Evolutionary conservation across 1,140 invertebrate genomes (phyloP).

Genomic region (Drosophila mojavensis): DNA sequence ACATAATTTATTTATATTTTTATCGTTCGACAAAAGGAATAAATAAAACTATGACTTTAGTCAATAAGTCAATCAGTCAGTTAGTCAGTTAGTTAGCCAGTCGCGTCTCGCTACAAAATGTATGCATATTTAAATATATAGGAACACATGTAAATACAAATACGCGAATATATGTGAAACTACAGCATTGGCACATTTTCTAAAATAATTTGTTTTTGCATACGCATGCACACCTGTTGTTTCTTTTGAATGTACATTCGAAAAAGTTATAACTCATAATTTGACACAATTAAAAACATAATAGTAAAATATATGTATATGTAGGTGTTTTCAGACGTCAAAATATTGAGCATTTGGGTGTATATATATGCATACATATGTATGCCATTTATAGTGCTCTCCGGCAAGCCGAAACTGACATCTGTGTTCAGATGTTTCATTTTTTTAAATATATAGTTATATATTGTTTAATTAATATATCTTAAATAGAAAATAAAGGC

Average conservation of each 20-base stretch:
- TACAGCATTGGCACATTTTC: slow-evolving; percentile 59
- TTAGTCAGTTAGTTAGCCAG: no score
- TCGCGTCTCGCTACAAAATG: no score
- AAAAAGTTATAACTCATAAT: not conserved
- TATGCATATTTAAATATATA: no score
- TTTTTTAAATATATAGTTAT: not conserved
- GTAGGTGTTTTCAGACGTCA: not conserved
- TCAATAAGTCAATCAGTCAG: no score
- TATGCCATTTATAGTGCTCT: not conserved
- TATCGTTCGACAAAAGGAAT: no score
- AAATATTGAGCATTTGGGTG: not conserved
- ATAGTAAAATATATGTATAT: not conserved
- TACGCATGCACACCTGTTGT: not conserved
- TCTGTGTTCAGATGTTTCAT: not conserved
- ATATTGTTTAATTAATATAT: slow-evolving; percentile 16
- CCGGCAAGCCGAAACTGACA: slow-evolving; percentile 4
- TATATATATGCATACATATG: slow-evolving; percentile 2
- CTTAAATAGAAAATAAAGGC: slow-evolving; percentile 77
- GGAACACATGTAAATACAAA: not conserved
- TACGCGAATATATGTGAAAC: slow-evolving; percentile 27
- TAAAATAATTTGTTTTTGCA: not conserved
- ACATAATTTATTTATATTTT: no score
- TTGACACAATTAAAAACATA: not conserved
- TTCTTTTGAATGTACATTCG: slow-evolving; percentile 15
- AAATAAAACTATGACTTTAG: no score